Evolutionary conservation across 2,797 vertebrate species (phyloP).

Genomic region (Phyllotis vaccarum): DNA sequence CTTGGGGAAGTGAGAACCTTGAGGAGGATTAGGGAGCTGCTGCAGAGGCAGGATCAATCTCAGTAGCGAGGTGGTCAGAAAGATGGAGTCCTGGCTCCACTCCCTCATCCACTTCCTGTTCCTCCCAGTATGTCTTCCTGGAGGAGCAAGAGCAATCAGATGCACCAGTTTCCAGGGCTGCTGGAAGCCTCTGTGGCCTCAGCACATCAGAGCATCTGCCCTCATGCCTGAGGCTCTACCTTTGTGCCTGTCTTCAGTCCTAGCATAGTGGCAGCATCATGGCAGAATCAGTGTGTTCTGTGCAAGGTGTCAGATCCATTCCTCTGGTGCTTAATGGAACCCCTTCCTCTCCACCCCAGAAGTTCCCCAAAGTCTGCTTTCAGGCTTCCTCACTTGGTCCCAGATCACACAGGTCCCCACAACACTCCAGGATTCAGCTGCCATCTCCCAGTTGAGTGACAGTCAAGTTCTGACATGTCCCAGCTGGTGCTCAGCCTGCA

Average conservation of each 20-base stretch:
- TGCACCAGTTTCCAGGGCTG: rapidly evolving
- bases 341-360: neutral
- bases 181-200: neutral
- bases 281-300: neutral
- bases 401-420: neutral
- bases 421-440: neutral
- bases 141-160: neutral
- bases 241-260: rapidly evolving
- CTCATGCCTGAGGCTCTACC: neutral
- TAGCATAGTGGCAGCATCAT: neutral
- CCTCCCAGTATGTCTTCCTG: neutral
- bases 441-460: neutral
- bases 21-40: neutral
- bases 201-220: rapidly evolving
- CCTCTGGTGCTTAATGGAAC: neutral
- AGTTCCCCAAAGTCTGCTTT: neutral
- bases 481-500: neutral
- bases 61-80: no score
- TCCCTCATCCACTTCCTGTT: neutral
- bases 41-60: neutral
- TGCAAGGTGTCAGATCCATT: neutral
- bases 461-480: neutral
- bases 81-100: neutral
- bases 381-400: neutral
- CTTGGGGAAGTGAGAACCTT: rapidly evolving